Evolutionary conservation across 2,888 invertebrate species (phyloP).

Genomic region (Malthinus seriepunctatus): DNA sequence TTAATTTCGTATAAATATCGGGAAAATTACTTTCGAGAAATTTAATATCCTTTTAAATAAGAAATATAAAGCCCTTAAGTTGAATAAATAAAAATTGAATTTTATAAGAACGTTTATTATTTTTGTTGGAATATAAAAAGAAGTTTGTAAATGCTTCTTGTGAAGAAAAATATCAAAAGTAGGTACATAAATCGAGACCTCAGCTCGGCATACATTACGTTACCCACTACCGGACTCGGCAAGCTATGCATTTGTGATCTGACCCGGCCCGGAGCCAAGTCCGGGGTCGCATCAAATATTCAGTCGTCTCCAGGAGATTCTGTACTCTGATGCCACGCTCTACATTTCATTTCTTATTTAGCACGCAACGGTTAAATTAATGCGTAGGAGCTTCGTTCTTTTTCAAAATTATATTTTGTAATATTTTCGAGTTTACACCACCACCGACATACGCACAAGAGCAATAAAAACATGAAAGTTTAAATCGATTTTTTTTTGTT

Average conservation of each 20-base stretch:
- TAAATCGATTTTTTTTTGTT: too few relatives aligned
- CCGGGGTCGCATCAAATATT: constrained; percentile 28
- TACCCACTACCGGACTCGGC: constrained; percentile 13
- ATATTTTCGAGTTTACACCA: too few relatives aligned
- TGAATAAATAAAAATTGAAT: constrained; percentile 7
- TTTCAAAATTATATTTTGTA: constrained; percentile 16
- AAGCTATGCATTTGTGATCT: constrained; percentile 31
- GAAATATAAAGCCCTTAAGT: constrained; percentile 1
- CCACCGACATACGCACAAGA: too few relatives aligned
- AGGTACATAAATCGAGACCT: constrained; percentile 36
- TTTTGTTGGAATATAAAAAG: constrained; percentile 1
- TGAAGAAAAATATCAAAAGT: constrained; percentile 33
- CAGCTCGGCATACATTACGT: constrained; percentile 32
- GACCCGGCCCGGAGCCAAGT: constrained; percentile 23
- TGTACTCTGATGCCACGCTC: constrained; percentile 11
- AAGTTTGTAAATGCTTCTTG: constrained; percentile 7
- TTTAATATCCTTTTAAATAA: constrained; percentile 4
- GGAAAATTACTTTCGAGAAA: neutral
- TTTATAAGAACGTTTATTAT: constrained; percentile 15
- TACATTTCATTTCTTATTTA: constrained; percentile 28
- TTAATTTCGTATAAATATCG: constrained; percentile 1
- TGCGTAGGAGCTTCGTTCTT: constrained; percentile 18
- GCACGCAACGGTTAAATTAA: constrained; percentile 19
- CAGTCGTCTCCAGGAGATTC: constrained; percentile 24
- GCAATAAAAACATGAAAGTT: too few relatives aligned